phyloP scores from a whole-genome alignment of 2,113 vertebrate species.

The Engystomops pustulosus region DNA sequence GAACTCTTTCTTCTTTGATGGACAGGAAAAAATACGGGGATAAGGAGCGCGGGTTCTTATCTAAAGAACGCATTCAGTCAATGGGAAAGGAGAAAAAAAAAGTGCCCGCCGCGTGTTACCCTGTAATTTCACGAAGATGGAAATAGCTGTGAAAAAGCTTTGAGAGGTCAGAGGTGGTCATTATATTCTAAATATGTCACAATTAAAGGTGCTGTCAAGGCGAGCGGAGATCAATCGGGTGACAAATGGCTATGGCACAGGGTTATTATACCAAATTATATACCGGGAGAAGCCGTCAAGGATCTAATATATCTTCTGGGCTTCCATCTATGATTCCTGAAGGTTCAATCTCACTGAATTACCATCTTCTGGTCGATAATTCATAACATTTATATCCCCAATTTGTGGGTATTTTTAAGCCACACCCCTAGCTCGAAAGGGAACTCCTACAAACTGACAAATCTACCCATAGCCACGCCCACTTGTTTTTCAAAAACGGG shows the following conservation, averaged over 20 bases:
- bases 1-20: constrained; percentile 37
- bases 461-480: too few species aligned
- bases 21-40: constrained; percentile 50
- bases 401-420: too few species aligned
- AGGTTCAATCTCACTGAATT: background rate
- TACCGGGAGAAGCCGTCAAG: background rate
- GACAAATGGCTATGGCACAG: background rate
- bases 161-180: background rate
- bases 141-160: constrained; percentile 3
- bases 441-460: too few species aligned
- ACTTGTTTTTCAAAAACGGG: too few species aligned
- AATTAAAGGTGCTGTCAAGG: constrained; percentile 9
- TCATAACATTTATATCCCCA: too few species aligned
- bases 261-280: background rate
- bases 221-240: background rate
- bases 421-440: too few species aligned
- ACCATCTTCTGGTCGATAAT: background rate
- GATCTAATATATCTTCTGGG: background rate
- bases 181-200: constrained; percentile 29
- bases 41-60: constrained; percentile 20
- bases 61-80: constrained; percentile 24
- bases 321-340: background rate
- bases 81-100: background rate
- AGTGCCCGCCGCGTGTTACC: background rate
- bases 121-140: background rate